Evolutionary conservation across 2,888 invertebrate species (phyloP), one percentile per base, ranked within the genome.

Genomic region (Schizaphis graminum): DNA sequence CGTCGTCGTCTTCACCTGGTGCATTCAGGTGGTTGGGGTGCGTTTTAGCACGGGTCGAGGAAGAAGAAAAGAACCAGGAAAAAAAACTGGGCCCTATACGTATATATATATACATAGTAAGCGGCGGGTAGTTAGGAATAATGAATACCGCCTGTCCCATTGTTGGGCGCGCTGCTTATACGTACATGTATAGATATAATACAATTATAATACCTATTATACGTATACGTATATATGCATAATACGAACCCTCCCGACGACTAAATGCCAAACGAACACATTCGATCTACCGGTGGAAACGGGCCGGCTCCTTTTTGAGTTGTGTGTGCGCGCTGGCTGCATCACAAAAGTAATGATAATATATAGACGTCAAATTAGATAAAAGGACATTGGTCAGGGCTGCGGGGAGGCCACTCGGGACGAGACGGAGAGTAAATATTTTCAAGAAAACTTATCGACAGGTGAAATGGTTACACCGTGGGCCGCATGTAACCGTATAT

Each of bases 311-410:
- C 61, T 92, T 92, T 92, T 85, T 35, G 61, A 92, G 86, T 47
- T 24, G 28, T 47, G 47, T 35, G 11, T 84, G 44, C 28, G 44
- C 44, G 44, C 35, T n/a, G 16, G 26, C 28, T 3, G 49, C 21
- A 53, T 35, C 85, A 61, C 86, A 90, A 86, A 86, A 41, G 86
- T 53, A 86, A 85, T 13, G 89, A 86, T 91, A 91, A 94, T 94
- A 94, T 94, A 91, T 91, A 94, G 94, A 94, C 90, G 94, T 94
- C 94, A 94, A 91, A 94, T 91, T 91, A 86, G 85, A 94, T 94
- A 94, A 89, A 94, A 91, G 94, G 90, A 94, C 94, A 86, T 91
- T 47, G 94, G 94, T 94, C 94, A 91, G 86, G 86, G 89, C 49
- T 85, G 44, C 49, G 92, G 67, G 47, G 88, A 87, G 61, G 61